A percentile compares a stretch with the other conserved stretches of the same genome.
phyloP scores from a whole-genome alignment of 2,113 vertebrate species.

The Aix galericulata region DNA sequence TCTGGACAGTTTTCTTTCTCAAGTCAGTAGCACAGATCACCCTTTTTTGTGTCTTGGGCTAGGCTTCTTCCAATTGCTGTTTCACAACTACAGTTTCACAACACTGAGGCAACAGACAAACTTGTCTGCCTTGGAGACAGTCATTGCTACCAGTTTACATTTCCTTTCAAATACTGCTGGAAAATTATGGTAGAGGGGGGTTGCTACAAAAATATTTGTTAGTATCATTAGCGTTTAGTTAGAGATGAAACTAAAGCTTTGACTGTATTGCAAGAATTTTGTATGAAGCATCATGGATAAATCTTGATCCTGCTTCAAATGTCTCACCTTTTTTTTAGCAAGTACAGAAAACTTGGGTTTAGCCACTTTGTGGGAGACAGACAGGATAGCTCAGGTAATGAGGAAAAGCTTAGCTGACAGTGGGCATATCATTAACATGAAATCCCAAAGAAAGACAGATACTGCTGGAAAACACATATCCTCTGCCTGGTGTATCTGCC shows the following conservation, averaged over 20 bases:
- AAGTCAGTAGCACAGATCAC: neutral
- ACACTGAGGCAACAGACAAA: neutral
- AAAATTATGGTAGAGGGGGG: neutral
- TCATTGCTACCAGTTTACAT: neutral
- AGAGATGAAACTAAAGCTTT: neutral
- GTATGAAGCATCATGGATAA: neutral
- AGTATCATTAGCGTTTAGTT: neutral
- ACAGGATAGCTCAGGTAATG: neutral
- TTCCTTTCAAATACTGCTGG: neutral
- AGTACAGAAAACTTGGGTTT: neutral
- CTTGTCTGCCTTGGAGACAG: neutral
- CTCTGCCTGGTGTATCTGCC: neutral
- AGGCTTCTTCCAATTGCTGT: slow-evolving; percentile 2
- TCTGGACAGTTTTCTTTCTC: slow-evolving; percentile 10
- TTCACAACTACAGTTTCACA: slow-evolving; percentile 57
- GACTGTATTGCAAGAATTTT: neutral
- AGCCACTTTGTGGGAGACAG: neutral
- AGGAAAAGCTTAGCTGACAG: neutral
- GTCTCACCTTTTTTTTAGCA: neutral
- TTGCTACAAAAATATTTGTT: neutral
- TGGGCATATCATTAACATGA: neutral
- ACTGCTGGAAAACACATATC: neutral
- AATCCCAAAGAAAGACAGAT: neutral
- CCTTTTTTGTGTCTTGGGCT: neutral
- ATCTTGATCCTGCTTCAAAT: neutral